phyloP scores from a whole-genome alignment of 2,888 invertebrate species.

The Drosophila atroscutellata region DNA sequence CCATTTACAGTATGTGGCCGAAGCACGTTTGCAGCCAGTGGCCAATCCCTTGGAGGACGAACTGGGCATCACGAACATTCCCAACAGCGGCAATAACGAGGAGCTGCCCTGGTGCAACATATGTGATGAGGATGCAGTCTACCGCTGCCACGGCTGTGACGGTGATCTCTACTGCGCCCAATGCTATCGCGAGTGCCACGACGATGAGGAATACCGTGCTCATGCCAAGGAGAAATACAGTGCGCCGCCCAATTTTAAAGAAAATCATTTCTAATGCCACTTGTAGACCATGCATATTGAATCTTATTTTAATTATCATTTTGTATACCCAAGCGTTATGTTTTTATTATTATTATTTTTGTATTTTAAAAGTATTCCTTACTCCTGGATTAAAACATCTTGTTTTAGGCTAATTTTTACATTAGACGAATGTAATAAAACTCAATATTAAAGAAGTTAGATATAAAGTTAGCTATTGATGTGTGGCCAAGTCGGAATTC shows the following conservation, averaged over 20 bases:
- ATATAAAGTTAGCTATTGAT: background rate
- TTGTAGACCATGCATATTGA: conserved; percentile 6
- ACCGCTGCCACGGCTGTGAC: conserved; percentile 91
- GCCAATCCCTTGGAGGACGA: conserved; percentile 85
- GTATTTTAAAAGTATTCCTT: conserved; percentile 15
- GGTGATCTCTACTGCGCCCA: conserved; percentile 92
- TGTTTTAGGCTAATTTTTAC: conserved; percentile 14
- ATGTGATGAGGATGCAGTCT: conserved; percentile 92
- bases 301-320: conserved; percentile 5
- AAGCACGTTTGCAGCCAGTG: conserved; percentile 85
- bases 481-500: background rate
- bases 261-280: conserved; percentile 71
- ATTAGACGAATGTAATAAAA: conserved; percentile 17
- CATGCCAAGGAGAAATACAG: conserved; percentile 80
- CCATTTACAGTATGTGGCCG: conserved; percentile 85
- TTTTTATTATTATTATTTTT: conserved; percentile 6
- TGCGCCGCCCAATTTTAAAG: conserved; percentile 82
- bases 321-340: conserved; percentile 5
- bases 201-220: conserved; percentile 86
- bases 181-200: conserved; percentile 91
- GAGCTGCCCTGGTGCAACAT: conserved; percentile 94
- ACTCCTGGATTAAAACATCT: conserved; percentile 10
- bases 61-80: conserved; percentile 57
- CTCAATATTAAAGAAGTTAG: conserved; percentile 24
- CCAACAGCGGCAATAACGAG: conserved; percentile 76